Evolutionary conservation across 2,888 invertebrate genomes (phyloP).

Genomic region (Parnassius orleans): DNA sequence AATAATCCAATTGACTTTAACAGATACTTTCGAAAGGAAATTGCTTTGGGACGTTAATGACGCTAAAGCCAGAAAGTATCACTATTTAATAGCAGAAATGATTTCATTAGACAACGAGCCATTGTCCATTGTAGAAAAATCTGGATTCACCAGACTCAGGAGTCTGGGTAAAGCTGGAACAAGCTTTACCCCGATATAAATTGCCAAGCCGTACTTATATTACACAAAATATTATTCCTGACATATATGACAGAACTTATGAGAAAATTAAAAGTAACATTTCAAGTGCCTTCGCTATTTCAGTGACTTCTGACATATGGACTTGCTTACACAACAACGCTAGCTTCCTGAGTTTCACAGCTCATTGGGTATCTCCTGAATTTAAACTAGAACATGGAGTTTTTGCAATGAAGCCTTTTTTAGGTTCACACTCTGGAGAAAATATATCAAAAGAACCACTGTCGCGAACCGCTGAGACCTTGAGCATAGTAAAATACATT

Average conservation of each 20-base stretch:
- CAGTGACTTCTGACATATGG: slow-evolving; percentile 40
- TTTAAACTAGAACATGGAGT: not conserved
- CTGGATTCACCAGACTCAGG: slow-evolving; percentile 40
- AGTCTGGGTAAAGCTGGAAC: no score
- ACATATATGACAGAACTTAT: slow-evolving; percentile 34
- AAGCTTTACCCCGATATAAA: slow-evolving; percentile 30
- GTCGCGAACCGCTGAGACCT: not conserved
- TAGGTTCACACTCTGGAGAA: not conserved
- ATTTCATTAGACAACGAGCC: slow-evolving; percentile 42
- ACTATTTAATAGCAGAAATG: slow-evolving; percentile 47
- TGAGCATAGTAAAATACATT: not conserved
- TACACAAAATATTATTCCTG: slow-evolving; percentile 30
- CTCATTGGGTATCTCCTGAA: not conserved
- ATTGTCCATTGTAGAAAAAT: slow-evolving; percentile 38
- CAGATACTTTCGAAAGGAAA: slow-evolving; percentile 20
- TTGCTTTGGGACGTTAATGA: slow-evolving; percentile 29
- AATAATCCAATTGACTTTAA: slow-evolving; percentile 14
- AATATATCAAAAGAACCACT: not conserved
- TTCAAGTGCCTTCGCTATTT: slow-evolving; percentile 33
- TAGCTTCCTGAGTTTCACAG: slow-evolving; percentile 31
- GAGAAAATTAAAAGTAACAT: slow-evolving; percentile 33
- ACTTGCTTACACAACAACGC: slow-evolving; percentile 34
- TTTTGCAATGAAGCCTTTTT: not conserved
- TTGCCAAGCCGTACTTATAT: slow-evolving; percentile 35
- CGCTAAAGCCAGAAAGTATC: slow-evolving; percentile 36